These are phyloP conservation scores for Mandrillus leucophaeus DNA, from an alignment of 2,113 vertebrate species.

Conservation along the genomic window DNA sequence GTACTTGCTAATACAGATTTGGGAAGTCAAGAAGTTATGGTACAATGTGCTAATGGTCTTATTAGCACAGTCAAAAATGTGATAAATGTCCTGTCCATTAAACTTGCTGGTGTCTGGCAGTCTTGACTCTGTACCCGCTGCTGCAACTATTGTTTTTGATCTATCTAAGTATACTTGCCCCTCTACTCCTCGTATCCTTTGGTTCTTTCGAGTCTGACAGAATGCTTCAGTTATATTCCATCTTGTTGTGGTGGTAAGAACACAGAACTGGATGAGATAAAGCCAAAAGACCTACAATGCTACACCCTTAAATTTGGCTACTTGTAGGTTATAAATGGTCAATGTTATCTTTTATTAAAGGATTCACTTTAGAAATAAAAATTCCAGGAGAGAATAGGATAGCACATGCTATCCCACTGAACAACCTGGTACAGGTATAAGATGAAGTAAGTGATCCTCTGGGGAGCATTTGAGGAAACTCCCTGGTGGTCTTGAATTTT, in stretches of 20 bases:
- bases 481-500: not conserved
- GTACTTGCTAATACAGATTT: not conserved
- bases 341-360: not conserved
- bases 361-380: not conserved
- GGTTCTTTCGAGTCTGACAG: not conserved
- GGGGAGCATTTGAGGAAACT: not conserved
- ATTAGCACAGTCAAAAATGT: not conserved
- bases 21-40: not conserved
- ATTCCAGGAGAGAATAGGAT: not conserved
- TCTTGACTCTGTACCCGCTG: fast-evolving
- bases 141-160: not conserved
- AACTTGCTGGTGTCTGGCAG: not conserved
- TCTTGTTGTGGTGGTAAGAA: not conserved
- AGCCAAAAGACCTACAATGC: not conserved
- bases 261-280: not conserved
- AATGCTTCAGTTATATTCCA: not conserved
- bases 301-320: fast-evolving
- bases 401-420: not conserved
- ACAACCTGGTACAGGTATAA: not conserved
- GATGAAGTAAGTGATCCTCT: not conserved
- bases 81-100: not conserved
- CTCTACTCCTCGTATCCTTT: not conserved
- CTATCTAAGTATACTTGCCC: not conserved
- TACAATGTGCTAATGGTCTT: not conserved
- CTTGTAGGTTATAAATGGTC: not conserved